Percentiles rank a stretch among this genome's conserved stretches.
Conservation (phyloP, 1,140 invertebrate genomes). For the Condylostylus longicornis region DNA sequence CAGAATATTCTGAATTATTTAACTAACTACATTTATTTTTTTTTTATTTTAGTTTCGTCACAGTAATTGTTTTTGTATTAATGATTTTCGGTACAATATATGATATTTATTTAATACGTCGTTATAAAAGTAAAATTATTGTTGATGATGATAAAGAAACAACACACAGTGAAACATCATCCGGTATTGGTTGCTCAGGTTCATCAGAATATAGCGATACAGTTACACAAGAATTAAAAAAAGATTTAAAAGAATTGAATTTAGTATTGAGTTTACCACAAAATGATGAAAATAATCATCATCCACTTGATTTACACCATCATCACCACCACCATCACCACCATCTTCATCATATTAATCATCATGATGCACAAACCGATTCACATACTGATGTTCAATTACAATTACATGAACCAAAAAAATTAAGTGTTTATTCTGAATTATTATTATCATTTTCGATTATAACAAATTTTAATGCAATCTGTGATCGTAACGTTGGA, state of each 20-base stretch:
- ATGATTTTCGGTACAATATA: conserved; percentile 46
- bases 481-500: conserved; percentile 61
- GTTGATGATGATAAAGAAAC: conserved; percentile 29
- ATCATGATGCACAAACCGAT: conserved; percentile 31
- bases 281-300: conserved; percentile 1
- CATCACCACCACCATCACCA: conserved; percentile 34
- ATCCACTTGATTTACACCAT: conserved; percentile 20
- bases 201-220: conserved; percentile 31
- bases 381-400: conserved; percentile 39
- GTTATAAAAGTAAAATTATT: conserved; percentile 24
- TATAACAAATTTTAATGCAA: conserved; percentile 54
- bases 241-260: conserved; percentile 24
- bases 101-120: conserved; percentile 37
- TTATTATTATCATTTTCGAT: conserved; percentile 65
- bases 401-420: conserved; percentile 26
- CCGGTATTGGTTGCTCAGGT: conserved; percentile 30
- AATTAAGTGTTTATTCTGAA: conserved; percentile 46
- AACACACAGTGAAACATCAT: conserved; percentile 29
- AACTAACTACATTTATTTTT: conserved; percentile 4
- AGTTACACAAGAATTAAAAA: conserved; percentile 16
- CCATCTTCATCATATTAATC: conserved; percentile 1
- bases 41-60: conserved; percentile 39
- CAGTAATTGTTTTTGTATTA: conserved; percentile 36
- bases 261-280: conserved; percentile 24
- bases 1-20: not conserved